These are phyloP conservation scores for Dastarcus helophoroides DNA, from an alignment of 2,888 invertebrate species.

Conservation along the genomic window DNA sequence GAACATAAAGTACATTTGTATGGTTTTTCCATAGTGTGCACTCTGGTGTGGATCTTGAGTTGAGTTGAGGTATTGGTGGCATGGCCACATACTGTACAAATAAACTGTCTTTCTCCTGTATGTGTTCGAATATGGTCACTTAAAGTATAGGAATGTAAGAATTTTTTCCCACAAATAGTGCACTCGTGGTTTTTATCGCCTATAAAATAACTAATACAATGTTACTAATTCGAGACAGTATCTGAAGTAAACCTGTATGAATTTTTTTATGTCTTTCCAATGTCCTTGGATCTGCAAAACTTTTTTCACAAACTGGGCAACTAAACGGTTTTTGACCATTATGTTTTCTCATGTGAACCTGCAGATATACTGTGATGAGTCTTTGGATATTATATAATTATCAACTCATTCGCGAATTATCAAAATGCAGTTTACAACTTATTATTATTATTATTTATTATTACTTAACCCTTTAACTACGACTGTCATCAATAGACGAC, in stretches of 20 bases:
- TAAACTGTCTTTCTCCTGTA: slow-evolving; percentile 23
- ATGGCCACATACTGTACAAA: slow-evolving; percentile 24
- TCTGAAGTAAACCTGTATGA: slow-evolving; percentile 22
- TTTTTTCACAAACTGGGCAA: slow-evolving; percentile 21
- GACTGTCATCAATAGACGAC: no score
- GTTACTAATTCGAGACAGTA: no score
- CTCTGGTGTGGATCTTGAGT: slow-evolving; percentile 21
- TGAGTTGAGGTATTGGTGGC: slow-evolving; percentile 23
- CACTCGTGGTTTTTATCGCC: slow-evolving; percentile 23
- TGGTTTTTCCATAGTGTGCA: slow-evolving; percentile 23
- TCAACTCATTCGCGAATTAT: no score
- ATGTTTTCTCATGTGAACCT: slow-evolving; percentile 24
- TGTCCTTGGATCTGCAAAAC: slow-evolving; percentile 23
- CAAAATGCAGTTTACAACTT: no score
- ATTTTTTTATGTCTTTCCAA: slow-evolving; percentile 24
- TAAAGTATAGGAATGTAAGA: slow-evolving; percentile 23
- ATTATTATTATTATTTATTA: no score
- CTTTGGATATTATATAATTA: no score
- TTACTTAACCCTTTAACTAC: no score
- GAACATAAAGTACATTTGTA: slow-evolving; percentile 22
- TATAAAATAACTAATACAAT: slow-evolving; percentile 12
- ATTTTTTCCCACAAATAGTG: slow-evolving; percentile 21
- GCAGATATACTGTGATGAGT: no score
- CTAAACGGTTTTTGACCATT: slow-evolving; percentile 21
- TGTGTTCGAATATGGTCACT: slow-evolving; percentile 23